Percentiles rank a stretch among this genome's conserved stretches.
These are phyloP conservation scores for Drosophila neonasuta DNA, from an alignment of 2,888 invertebrate species.

Conservation along the genomic window DNA sequence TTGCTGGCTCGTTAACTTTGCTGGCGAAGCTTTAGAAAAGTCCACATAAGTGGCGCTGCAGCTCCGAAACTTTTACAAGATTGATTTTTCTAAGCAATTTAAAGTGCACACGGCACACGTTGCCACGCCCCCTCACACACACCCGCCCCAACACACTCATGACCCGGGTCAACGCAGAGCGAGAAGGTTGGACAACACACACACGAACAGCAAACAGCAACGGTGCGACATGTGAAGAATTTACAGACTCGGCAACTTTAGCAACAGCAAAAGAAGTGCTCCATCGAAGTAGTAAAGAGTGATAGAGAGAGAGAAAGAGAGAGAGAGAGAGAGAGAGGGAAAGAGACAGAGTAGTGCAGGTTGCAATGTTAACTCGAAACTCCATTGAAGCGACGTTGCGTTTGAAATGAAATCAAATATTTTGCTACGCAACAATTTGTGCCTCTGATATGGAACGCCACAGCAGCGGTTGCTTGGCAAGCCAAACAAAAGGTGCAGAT, in stretches of 20 bases:
- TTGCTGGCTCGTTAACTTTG: conserved; percentile 54
- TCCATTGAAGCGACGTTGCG: conserved; percentile 41
- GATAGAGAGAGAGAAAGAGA: neutral
- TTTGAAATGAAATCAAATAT: conserved; percentile 73
- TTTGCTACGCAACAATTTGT: conserved; percentile 65
- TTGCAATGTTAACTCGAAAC: conserved; percentile 32
- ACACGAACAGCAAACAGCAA: conserved; percentile 19
- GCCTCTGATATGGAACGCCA: conserved; percentile 46
- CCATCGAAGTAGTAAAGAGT: neutral
- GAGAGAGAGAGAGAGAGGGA: neutral
- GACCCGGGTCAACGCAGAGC: conserved; percentile 1
- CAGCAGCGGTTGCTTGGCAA: conserved; percentile 5
- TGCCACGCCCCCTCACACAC: neutral
- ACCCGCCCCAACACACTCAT: neutral
- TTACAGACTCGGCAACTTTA: conserved; percentile 17
- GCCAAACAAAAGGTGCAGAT: neutral
- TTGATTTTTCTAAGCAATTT: conserved; percentile 78
- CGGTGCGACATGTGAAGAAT: conserved; percentile 42
- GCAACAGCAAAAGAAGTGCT: conserved; percentile 6
- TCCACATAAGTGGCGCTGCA: conserved; percentile 61
- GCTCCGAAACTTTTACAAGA: conserved; percentile 70
- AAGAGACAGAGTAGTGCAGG: conserved; percentile 1
- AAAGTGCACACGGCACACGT: conserved; percentile 58
- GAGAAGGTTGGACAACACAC: conserved; percentile 4
- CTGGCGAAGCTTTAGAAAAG: conserved; percentile 42